Base-by-base conservation (phyloP, 2,888 invertebrate species). In the Ligdia adustata region DNA sequence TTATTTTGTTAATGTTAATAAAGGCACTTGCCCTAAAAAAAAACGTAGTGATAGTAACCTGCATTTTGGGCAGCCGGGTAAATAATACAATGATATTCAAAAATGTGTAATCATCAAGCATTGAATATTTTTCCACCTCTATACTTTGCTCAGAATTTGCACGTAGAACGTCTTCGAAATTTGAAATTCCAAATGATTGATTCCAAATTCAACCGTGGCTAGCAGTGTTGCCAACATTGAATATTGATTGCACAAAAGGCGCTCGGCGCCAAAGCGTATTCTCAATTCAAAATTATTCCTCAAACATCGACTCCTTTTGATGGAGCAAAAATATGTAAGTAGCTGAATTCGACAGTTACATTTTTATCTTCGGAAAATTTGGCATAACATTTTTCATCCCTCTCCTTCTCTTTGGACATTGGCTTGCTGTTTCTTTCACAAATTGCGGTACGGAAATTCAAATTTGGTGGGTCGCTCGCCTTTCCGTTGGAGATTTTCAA, bases 211-310 rank as follows among this genome's bases (percentile, higher is more conserved):
- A 75, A 80, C 77, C 69, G 72, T 71, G 63, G 63, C 72, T 66
- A 73, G 68, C 74, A 75, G 79, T 75, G 74, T 69, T 75, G 80
- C 76, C 84, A 85, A 84, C 88, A 86, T 86, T 82, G 89, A 89
- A 87, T 90, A 90, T 90, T 90, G 91, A 91, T 91, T 90, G 90
- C 78, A 86, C 90, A 90, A 91, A 91, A 90, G 90, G 87, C 82
- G 83, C 78, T 82, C 72, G 71, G 75, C 70, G 81, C 77, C 80
- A 79, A 82, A 90, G 90, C 91, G 90, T 91, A 91, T 91, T 91
- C 75, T 89, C 88, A 79, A 90, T 90, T 87, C 83, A 82, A 88
- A 89, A 87, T 87, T 86, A 89, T 90, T 90, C 88, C 66, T 69
- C 72, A 78, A 68, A 76, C 72, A 75, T 69, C 78, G 77, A 82